Evolutionary conservation across 1,140 invertebrate genomes (phyloP), one percentile per base, ranked within the genome.

Genomic region (Spodoptera litura): DNA sequence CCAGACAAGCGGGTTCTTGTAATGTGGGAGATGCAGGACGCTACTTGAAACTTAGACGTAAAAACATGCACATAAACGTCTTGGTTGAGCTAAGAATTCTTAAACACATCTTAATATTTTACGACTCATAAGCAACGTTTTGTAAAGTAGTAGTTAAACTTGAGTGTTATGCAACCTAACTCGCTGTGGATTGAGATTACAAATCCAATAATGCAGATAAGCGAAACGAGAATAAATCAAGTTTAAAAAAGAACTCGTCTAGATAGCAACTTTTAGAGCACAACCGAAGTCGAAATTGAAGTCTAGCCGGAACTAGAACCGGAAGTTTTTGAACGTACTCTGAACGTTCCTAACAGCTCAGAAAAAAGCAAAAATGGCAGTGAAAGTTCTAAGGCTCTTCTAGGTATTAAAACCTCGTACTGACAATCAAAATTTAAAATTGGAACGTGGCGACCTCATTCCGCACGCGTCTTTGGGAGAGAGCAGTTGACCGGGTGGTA

Each of bases 371-470:
- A 84, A 81, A 88, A 85, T 80, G 80, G 75, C 81, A 91, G 90
- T 89, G 91, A 93, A 91, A 93, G 91, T 89, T 83, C 66, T n/a
- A n/a, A n/a, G n/a, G n/a, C n/a, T n/a, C n/a, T n/a, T n/a, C n/a
- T 80, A 85, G 61, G 80, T 75, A 85, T 86, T 80, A 81, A 83
- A 78, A 74, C 73, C 76, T 71, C 66, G 64, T 78, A 79, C 81
- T 83, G 83, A 87, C 82, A 87, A 88, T 90, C 87, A 87, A 91
- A 89, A 91, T 92, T 90, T 88, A 92, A 92, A 92, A 93, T 91
- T 93, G 90, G 91, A 91, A 91, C 90, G 81, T 79, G 72, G 64
- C 87, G 90, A 90, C 90, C 91, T 87, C 89, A 93, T 93, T 93
- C 87, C 88, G 49, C 52, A 77, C 82, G 85, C 81, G 87, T 81